Evolutionary conservation across 2,888 invertebrate genomes (phyloP), one percentile per base, ranked within the genome.

Genomic region (Conomelus anceps): DNA sequence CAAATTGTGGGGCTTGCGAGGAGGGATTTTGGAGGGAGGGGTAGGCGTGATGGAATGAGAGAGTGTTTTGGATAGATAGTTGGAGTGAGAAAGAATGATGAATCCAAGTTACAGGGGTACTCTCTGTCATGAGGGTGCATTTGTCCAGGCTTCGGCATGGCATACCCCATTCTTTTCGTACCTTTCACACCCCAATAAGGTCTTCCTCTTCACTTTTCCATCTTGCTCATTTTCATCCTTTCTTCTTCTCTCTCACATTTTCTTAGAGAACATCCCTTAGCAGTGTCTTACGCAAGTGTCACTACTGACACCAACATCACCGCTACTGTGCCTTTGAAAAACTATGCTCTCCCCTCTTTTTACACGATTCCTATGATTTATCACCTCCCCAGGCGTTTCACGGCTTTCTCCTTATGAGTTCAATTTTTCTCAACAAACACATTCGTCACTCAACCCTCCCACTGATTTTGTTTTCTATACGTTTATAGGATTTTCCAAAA

Each of bases 241-340:
- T 3, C 7, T 17, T 13, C 17, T 41, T 41, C 41, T 41, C 22
- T 86, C 86, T 22, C 86, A 4, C 85, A 20, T 26, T 23, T 41
- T 63, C 34, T n/a, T 85, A 22, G 29, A 23, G 34, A 86, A 86
- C 86, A 86, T 26, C 86, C 26, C 86, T 86, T 22, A 26, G 86
- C 24, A 29, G 86, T 86, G 86, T 86, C 86, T 29, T 86, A 86
- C n/a, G 24, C 86, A 86, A 86, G 29, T 86, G 86, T 86, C 86
- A 86, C 86, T 22, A 86, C 86, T 29, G 29, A 63, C 63, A 63
- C 63, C 63, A 63, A 63, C 63, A 63, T 63, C 63, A 63, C 63
- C 63, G 13, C 63, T 63, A 63, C n/a, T 26, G 26, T 26, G 26
- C 26, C 26, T 63, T 63, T 63, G 63, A 63, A 63, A 63, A 85